Percentiles rank a stretch among this genome's conserved stretches.
phyloP scores from a whole-genome alignment of 2,888 invertebrate genomes.

The Leptopilina drosophilae region DNA sequence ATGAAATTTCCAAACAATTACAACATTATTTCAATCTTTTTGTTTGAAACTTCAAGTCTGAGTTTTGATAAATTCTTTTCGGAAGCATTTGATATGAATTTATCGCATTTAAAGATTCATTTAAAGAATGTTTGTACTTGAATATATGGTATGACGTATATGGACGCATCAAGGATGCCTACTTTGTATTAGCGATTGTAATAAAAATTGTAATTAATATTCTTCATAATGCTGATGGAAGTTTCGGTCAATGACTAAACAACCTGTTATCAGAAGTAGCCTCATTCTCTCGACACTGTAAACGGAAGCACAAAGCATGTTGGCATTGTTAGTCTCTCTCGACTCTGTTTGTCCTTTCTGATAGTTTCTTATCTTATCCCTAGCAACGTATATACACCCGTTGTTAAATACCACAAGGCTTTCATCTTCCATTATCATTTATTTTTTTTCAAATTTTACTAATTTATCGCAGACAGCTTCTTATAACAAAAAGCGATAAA shows the following conservation, averaged over 20 bases:
- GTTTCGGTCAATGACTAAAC: constrained; percentile 9
- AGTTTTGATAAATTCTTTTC: no score
- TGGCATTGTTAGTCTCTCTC: constrained; percentile 53
- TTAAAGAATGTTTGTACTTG: no score
- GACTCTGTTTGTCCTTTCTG: constrained; percentile 59
- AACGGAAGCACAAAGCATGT: constrained; percentile 57
- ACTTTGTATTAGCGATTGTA: no score
- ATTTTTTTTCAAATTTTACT: background rate
- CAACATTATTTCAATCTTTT: no score
- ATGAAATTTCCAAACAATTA: no score
- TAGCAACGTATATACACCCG: background rate
- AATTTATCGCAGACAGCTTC: background rate
- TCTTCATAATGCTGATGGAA: constrained; percentile 15
- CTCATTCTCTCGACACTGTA: constrained; percentile 55
- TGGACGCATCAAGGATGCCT: no score
- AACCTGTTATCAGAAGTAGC: constrained; percentile 32
- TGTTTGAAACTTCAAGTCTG: no score
- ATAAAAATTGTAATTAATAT: constrained; percentile 20
- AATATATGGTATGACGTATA: no score
- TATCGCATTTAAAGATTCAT: no score
- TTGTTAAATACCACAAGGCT: constrained; percentile 4
- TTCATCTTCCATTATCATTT: background rate
- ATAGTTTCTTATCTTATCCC: constrained; percentile 68
- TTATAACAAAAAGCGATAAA: background rate
- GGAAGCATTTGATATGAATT: no score